Percentiles rank a stretch among this genome's conserved stretches.
phyloP scores from a whole-genome alignment of 23 tunicate genomes.

The Trididemnum nubilum region DNA sequence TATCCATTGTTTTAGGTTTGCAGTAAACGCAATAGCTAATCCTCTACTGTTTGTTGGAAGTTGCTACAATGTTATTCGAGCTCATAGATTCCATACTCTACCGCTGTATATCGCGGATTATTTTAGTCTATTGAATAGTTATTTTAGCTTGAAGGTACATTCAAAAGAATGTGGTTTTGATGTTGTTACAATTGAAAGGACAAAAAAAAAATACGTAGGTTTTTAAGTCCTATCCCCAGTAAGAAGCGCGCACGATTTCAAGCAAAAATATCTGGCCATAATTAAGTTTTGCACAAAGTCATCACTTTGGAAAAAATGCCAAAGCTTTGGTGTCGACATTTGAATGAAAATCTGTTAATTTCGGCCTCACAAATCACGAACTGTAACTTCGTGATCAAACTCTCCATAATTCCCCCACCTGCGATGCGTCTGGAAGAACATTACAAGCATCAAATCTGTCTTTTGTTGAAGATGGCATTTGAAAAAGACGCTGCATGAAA shows the following conservation, averaged over 20 bases:
- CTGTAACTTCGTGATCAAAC: background rate
- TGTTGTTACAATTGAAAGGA: no score
- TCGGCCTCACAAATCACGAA: constrained; percentile 16
- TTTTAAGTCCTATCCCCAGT: background rate
- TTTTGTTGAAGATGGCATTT: background rate
- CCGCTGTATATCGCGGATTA: no score
- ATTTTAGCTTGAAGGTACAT: no score
- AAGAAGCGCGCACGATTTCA: constrained; percentile 7
- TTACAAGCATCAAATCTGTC: background rate
- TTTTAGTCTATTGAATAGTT: no score
- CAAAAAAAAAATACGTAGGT: no score
- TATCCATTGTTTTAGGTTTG: no score
- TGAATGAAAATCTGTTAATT: background rate
- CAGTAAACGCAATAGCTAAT: no score
- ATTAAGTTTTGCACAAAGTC: constrained; percentile 34
- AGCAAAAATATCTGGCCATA: constrained; percentile 1
- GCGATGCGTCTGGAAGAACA: background rate
- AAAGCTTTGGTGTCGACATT: constrained; percentile 15
- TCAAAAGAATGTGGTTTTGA: no score
- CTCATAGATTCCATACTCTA: no score
- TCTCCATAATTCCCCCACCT: background rate
- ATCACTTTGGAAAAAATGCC: constrained; percentile 8
- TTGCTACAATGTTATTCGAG: no score
- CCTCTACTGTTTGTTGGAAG: no score
- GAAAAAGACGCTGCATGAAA: background rate